phyloP scores from a whole-genome alignment of 2,888 invertebrate species.

The Trypoxylon attenuatum region DNA sequence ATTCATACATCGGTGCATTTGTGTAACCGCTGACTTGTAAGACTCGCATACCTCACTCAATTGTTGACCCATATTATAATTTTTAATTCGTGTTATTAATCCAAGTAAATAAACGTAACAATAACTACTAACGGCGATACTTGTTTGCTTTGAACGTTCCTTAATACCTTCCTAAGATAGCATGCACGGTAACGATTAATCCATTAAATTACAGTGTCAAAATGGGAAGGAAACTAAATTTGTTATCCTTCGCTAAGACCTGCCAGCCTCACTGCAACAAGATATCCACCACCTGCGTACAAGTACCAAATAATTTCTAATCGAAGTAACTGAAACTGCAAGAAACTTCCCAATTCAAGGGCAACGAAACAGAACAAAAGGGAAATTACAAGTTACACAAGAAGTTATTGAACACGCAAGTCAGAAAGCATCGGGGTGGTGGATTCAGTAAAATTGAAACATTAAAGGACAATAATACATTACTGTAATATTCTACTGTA shows the following conservation, averaged over 20 bases:
- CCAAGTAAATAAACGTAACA: no score
- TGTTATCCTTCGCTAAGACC: constrained; percentile 72
- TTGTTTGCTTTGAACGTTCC: no score
- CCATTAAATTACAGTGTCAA: constrained; percentile 67
- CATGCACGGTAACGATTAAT: no score
- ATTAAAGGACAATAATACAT: constrained; percentile 63
- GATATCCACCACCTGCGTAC: constrained; percentile 68
- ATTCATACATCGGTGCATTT: no score
- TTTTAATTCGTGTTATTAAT: no score
- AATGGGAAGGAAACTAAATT: constrained; percentile 73
- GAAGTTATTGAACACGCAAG: constrained; percentile 34
- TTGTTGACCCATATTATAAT: no score
- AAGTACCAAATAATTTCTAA: constrained; percentile 59
- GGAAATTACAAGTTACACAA: constrained; percentile 46
- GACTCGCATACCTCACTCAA: no score
- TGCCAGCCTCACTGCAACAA: constrained; percentile 72
- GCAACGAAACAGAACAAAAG: constrained; percentile 33
- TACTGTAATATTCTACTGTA: constrained; percentile 54
- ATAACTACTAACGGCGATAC: no score
- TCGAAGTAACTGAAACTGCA: constrained; percentile 42
- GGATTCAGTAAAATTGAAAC: constrained; percentile 60
- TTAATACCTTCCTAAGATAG: no score
- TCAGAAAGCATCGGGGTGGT: constrained; percentile 58
- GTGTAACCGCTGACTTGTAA: no score
- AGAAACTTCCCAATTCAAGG: constrained; percentile 36